phyloP scores from a whole-genome alignment of 2,888 invertebrate species.

The Galerucella nymphaeae region DNA sequence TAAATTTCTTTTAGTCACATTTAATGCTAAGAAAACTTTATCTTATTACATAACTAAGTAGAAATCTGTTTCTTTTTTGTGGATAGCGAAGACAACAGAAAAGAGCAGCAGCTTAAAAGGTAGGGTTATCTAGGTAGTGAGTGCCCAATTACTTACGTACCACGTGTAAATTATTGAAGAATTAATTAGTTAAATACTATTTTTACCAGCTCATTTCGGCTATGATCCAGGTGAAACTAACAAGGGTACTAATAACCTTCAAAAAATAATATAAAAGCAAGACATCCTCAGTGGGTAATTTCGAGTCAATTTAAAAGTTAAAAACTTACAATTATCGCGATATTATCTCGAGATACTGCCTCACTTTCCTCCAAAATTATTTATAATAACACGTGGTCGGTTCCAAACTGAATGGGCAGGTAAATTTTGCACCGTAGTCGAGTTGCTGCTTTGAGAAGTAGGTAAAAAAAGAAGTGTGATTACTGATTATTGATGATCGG shows the following conservation, averaged over 20 bases:
- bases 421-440: conserved; percentile 33
- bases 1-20: too few relatives aligned
- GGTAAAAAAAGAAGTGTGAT: conserved; percentile 13
- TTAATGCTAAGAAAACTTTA: too few relatives aligned
- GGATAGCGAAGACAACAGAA: too few relatives aligned
- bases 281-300: conserved; percentile 18
- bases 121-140: too few relatives aligned
- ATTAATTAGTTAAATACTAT: too few relatives aligned
- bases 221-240: neutral
- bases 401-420: conserved; percentile 37
- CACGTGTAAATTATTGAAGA: too few relatives aligned
- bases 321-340: conserved; percentile 41
- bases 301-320: conserved; percentile 35
- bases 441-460: neutral
- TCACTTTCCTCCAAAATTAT: conserved; percentile 41
- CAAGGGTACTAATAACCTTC: conserved; percentile 12
- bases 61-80: too few relatives aligned
- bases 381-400: conserved; percentile 44
- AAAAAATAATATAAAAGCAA: conserved; percentile 1
- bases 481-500: conserved; percentile 14
- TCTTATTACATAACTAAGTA: too few relatives aligned
- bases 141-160: too few relatives aligned
- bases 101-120: too few relatives aligned
- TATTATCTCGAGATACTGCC: conserved; percentile 39
- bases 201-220: neutral